Evolutionary conservation across 2,797 vertebrate genomes (phyloP).

Genomic region (Pelodytes ibericus): DNA sequence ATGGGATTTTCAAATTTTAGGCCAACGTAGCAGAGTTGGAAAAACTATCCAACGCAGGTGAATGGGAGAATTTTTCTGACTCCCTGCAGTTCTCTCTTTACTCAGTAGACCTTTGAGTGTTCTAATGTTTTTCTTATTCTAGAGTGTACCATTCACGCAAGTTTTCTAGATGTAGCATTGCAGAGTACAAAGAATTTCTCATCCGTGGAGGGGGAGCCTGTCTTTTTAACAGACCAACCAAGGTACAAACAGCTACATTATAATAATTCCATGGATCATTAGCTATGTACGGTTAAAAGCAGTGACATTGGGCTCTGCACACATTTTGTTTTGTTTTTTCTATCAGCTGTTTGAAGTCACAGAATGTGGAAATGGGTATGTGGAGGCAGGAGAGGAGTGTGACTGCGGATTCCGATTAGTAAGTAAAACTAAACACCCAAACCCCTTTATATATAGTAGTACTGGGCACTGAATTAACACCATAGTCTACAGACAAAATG

Average conservation of each 20-base stretch:
- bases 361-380: conserved; percentile 94
- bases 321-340: conserved; percentile 24
- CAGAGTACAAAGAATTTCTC: conserved; percentile 94
- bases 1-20: too few species aligned
- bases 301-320: too few species aligned
- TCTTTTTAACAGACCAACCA: conserved; percentile 94
- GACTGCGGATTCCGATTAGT: conserved; percentile 90
- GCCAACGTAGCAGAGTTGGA: too few species aligned
- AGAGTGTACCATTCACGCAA: conserved; percentile 90
- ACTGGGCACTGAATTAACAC: too few species aligned
- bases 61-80: too few species aligned
- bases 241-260: conserved; percentile 71
- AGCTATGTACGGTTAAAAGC: too few species aligned
- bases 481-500: too few species aligned
- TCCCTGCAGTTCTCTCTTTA: too few species aligned
- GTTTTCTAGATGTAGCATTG: conserved; percentile 97
- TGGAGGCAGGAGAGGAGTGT: conserved; percentile 95
- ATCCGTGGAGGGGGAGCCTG: conserved; percentile 92
- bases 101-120: too few species aligned
- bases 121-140: conserved; percentile 50
- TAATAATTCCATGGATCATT: too few species aligned
- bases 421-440: conserved; percentile 61
- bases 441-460: too few species aligned
- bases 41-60: too few species aligned
- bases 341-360: conserved; percentile 88